Percentiles rank a stretch among this genome's conserved stretches.
Conservation (phyloP, 2,797 vertebrate species). For the Malurus splendens region DNA sequence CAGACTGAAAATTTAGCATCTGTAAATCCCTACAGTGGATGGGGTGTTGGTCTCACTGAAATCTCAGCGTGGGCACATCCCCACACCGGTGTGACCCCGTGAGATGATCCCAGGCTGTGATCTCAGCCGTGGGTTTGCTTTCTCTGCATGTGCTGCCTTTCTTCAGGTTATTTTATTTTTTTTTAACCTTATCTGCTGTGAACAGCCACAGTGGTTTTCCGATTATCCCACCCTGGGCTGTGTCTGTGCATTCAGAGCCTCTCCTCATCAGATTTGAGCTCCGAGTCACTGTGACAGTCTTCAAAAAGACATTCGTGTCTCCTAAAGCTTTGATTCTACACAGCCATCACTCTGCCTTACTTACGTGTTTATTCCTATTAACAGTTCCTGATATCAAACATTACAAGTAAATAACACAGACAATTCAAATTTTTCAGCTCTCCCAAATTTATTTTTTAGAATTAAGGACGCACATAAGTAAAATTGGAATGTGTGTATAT, state of each 20-base stretch:
- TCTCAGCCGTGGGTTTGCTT: not conserved
- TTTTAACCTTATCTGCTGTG: not conserved
- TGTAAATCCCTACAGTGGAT: not conserved
- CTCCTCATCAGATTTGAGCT: not conserved
- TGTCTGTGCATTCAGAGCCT: not conserved
- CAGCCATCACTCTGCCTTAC: not conserved
- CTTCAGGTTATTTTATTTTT: not conserved
- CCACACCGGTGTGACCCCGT: fast-evolving
- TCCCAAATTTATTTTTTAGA: not conserved
- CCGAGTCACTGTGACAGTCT: fast-evolving
- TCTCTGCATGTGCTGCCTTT: not conserved
- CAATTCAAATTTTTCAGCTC: not conserved
- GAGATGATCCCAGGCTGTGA: too few relatives aligned
- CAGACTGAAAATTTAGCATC: not conserved
- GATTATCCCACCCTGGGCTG: not conserved
- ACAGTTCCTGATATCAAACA: fast-evolving
- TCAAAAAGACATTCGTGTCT: fast-evolving
- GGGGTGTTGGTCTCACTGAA: not conserved
- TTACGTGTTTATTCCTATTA: fast-evolving
- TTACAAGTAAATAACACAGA: fast-evolving
- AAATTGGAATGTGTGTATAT: fast-evolving
- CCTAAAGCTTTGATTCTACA: not conserved
- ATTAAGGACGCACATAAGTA: not conserved
- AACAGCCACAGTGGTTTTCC: not conserved
- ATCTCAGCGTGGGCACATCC: fast-evolving